phyloP scores from a whole-genome alignment of 2,888 invertebrate species.

The Ophioninae sp. region DNA sequence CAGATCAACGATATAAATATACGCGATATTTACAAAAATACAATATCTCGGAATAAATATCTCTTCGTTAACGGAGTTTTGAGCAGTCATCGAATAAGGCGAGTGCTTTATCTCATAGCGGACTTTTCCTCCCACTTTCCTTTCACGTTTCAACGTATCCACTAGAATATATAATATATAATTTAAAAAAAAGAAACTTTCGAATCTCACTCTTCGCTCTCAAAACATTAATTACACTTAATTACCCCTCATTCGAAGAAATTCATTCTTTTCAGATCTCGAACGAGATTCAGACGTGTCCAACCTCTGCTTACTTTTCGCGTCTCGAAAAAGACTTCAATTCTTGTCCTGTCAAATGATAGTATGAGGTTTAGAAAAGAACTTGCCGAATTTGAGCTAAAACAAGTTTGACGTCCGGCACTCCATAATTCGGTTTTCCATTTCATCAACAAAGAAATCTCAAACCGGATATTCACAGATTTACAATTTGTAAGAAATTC shows the following conservation, averaged over 20 bases:
- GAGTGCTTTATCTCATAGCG: slow-evolving; percentile 61
- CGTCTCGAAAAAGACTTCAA: background rate
- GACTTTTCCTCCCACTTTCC: slow-evolving; percentile 7
- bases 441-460: background rate
- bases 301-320: background rate
- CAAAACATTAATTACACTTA: slow-evolving; percentile 55
- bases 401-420: too few species aligned
- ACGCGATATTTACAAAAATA: slow-evolving; percentile 75
- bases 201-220: slow-evolving; percentile 46
- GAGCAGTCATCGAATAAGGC: slow-evolving; percentile 73
- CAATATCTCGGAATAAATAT: slow-evolving; percentile 73
- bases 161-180: slow-evolving; percentile 27
- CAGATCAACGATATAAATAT: slow-evolving; percentile 55
- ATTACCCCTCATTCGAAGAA: slow-evolving; percentile 20
- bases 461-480: background rate
- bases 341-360: background rate
- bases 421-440: background rate
- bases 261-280: slow-evolving; percentile 37
- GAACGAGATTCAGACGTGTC: slow-evolving; percentile 30
- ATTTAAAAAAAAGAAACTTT: slow-evolving; percentile 23
- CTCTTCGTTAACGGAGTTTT: slow-evolving; percentile 65
- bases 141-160: slow-evolving; percentile 13
- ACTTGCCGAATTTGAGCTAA: background rate
- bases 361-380: background rate
- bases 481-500: background rate